Conservation (phyloP, 2,888 invertebrate genomes). For the Laothoe populi region DNA sequence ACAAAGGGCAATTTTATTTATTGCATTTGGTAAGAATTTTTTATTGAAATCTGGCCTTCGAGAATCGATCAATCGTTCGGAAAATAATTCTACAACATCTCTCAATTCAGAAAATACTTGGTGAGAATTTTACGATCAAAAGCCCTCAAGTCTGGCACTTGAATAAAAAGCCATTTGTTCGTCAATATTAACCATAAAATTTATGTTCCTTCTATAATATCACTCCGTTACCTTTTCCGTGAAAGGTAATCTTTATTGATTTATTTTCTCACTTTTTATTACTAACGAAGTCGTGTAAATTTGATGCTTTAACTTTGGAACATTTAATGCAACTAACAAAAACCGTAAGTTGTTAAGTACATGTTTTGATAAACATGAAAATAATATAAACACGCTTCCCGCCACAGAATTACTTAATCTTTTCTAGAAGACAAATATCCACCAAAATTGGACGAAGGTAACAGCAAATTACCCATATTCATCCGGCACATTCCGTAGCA, state of each 20-base stretch:
- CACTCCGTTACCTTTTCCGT: conserved; percentile 4
- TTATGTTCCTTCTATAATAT: conserved; percentile 11
- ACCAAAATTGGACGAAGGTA: background rate
- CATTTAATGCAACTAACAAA: no score
- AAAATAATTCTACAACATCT: conserved; percentile 7
- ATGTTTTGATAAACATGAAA: no score
- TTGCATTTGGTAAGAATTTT: background rate
- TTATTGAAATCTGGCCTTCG: background rate
- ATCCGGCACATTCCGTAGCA: background rate
- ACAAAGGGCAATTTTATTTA: no score
- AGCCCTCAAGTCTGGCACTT: background rate
- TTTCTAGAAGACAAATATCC: background rate
- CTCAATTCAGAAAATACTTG: conserved; percentile 14
- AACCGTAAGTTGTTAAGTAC: no score
- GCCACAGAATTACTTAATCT: background rate
- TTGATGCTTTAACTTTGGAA: no score
- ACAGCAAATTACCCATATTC: background rate
- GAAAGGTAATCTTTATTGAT: conserved; percentile 15
- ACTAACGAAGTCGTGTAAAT: no score
- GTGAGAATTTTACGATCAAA: conserved; percentile 4
- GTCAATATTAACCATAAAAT: conserved; percentile 19
- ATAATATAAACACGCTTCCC: background rate
- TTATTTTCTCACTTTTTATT: background rate
- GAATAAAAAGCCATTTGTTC: conserved; percentile 16
- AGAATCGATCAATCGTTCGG: background rate